Evolutionary conservation across 2,888 invertebrate species (phyloP).

Genomic region (Rhaphigaster nebulosa): DNA sequence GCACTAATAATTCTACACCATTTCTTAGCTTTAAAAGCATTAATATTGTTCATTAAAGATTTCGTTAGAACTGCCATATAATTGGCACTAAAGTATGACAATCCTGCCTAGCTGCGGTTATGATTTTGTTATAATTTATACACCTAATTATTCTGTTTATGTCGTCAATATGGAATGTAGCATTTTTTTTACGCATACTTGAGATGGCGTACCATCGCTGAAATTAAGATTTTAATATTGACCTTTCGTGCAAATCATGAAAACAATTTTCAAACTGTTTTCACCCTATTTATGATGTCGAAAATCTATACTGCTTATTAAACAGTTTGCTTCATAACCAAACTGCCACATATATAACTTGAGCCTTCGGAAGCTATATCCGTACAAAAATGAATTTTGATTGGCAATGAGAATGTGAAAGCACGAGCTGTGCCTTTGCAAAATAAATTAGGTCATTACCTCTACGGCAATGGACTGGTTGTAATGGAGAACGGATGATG

Average conservation of each 20-base stretch:
- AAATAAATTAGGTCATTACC: constrained; percentile 4
- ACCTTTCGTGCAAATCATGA: neutral
- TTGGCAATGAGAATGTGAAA: constrained; percentile 12
- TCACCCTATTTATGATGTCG: too few relatives aligned
- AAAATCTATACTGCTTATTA: too few relatives aligned
- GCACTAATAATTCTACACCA: neutral
- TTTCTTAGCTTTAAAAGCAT: too few relatives aligned
- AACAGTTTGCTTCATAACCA: neutral
- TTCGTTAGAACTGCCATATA: neutral
- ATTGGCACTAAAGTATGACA: neutral
- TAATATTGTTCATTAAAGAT: neutral
- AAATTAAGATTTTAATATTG: neutral
- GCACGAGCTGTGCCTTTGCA: neutral
- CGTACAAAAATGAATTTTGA: neutral
- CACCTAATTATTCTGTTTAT: neutral
- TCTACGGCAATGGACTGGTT: neutral
- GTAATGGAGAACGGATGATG: neutral
- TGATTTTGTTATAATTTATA: neutral
- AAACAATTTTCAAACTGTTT: too few relatives aligned
- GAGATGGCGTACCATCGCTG: too few relatives aligned
- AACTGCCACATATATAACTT: neutral
- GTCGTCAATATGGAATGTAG: neutral
- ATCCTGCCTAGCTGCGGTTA: neutral
- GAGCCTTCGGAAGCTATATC: neutral
- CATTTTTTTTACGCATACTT: too few relatives aligned